Conservation (phyloP, 2,888 invertebrate genomes). For the Zhengitettix transpicula region DNA sequence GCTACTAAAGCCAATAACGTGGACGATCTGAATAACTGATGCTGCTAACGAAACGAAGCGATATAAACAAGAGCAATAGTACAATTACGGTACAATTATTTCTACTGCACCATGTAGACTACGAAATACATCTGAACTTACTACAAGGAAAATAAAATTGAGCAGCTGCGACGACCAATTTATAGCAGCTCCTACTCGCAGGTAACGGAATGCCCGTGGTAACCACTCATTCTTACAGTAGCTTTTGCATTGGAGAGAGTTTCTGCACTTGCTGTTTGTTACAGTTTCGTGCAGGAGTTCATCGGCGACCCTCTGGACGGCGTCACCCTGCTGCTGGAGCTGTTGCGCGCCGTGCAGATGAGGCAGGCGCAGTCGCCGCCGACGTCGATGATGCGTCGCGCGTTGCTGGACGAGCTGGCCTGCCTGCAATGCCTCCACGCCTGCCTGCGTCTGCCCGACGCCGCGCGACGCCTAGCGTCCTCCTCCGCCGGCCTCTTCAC, state of each 20-base stretch:
- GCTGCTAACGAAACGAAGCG: too few relatives aligned
- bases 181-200: too few relatives aligned
- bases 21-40: too few relatives aligned
- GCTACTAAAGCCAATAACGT: too few relatives aligned
- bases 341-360: constrained; percentile 65
- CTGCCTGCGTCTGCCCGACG: constrained; percentile 61
- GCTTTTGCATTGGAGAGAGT: not conserved
- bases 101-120: too few relatives aligned
- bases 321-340: constrained; percentile 64
- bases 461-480: constrained; percentile 54
- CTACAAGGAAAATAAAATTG: too few relatives aligned
- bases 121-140: too few relatives aligned
- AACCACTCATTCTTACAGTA: too few relatives aligned
- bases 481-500: constrained; percentile 72
- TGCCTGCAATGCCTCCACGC: constrained; percentile 76
- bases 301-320: constrained; percentile 78
- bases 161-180: too few relatives aligned
- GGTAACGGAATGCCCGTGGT: too few relatives aligned
- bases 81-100: too few relatives aligned
- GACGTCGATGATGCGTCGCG: constrained; percentile 31
- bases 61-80: too few relatives aligned
- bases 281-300: constrained; percentile 86
- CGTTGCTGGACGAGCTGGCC: constrained; percentile 71
- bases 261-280: constrained; percentile 15
- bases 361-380: constrained; percentile 2